Evolutionary conservation across 2,113 vertebrate species (phyloP).

Genomic region (Scolopax mira): DNA sequence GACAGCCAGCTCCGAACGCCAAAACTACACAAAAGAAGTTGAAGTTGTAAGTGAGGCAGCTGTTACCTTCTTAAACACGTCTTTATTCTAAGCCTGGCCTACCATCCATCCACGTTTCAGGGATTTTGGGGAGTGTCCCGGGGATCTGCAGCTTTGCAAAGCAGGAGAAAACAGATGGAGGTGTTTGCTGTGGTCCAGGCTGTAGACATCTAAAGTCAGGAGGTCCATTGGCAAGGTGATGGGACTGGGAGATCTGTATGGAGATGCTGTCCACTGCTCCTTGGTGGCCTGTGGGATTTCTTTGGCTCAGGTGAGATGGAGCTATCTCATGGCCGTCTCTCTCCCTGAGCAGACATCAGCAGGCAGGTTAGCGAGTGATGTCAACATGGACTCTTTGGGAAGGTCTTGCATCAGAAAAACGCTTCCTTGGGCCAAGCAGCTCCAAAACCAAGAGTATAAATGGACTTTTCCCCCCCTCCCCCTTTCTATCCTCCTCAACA

Average conservation of each 20-base stretch:
- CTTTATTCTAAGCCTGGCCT: neutral
- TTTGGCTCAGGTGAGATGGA: neutral
- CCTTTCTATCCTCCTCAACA: slow-evolving; percentile 21
- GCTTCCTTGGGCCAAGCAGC: neutral
- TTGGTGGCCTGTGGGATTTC: neutral
- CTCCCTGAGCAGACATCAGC: neutral
- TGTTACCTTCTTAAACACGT: neutral
- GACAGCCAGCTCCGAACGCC: slow-evolving; percentile 76
- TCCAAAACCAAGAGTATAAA: neutral
- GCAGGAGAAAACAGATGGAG: neutral
- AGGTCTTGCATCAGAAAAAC: neutral
- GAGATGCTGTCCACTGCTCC: neutral
- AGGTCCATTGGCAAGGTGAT: neutral
- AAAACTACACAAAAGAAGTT: slow-evolving; percentile 80
- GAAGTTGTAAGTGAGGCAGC: slow-evolving; percentile 73
- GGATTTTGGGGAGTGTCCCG: neutral
- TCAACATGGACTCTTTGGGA: neutral
- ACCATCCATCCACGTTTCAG: fast-evolving
- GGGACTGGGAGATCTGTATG: neutral
- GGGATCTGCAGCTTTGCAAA: neutral
- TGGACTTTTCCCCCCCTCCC: neutral
- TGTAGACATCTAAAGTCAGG: neutral
- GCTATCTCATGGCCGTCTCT: neutral
- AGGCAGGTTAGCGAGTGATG: neutral
- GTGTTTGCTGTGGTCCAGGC: neutral